Base-by-base conservation (phyloP, 2,113 vertebrate species). In the Takifugu bimaculatus region DNA sequence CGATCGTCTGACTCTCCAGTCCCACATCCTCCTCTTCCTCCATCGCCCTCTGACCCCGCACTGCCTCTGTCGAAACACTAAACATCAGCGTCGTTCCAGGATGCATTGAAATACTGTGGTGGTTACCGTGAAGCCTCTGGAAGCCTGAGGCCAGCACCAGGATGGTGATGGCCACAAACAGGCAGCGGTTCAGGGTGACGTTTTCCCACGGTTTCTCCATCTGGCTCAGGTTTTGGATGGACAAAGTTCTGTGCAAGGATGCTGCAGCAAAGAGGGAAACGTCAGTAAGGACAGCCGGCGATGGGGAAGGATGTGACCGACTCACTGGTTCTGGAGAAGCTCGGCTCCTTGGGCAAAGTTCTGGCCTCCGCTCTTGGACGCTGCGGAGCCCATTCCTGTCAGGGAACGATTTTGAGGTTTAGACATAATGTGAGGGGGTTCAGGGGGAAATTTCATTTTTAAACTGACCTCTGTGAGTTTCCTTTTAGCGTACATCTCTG, bases 141-240 rank as follows among this genome's bases (percentile, higher is more conserved):
- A 91, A 86, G n/a, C 93, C 92, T 1, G 93, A 91, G 13, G 92
- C 93, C 61, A 98, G 88, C 74, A 98, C 81, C 32, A 96, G 92
- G 1, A 97, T 79, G 3, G 92, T 48, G 0, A 94, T 91, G 63
- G 93, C 96, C 43, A 97, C 85, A 42, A 94, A 85, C 65, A 98
- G 86, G 78, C 95, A 97, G 55, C 93, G 92, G 90, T 97, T 98
- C 51, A 98, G 91, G 0, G 96, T 93, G 78, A 97, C 72, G 0
- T 92, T 90, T 15, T 93, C 91, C 94, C 94, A 97, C 0, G 94
- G 93, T 0, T 54, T 74, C 59, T 91, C 86, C 5, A 67, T 71
- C 65, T 83, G 77, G 47, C 54, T 49, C 29, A 72, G 43, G 53
- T 77, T 89, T 72, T 88, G 88, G 32, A 70, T 65, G 49, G 88